These are phyloP conservation scores for Saturnia japonica DNA, from an alignment of 2,888 invertebrate species.

Conservation along the genomic window DNA sequence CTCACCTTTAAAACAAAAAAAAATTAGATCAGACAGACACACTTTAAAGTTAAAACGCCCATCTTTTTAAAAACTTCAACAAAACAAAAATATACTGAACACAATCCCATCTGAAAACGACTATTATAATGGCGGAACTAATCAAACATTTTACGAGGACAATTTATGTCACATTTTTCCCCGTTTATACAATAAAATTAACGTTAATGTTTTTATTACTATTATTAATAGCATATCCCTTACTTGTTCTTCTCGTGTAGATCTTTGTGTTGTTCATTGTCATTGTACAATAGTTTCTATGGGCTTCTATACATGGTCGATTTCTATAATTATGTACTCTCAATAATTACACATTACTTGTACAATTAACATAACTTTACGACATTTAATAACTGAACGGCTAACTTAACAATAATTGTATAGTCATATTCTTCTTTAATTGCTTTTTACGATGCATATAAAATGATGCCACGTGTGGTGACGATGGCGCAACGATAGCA, in stretches of 20 bases:
- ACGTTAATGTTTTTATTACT: not conserved
- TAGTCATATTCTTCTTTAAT: not conserved
- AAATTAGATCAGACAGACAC: too few relatives aligned
- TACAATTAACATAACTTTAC: not conserved
- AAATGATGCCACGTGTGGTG: not conserved
- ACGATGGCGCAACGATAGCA: too few relatives aligned
- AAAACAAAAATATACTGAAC: not conserved
- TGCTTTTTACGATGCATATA: not conserved
- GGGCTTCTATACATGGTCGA: not conserved
- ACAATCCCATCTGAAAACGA: not conserved
- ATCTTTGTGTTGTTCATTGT: not conserved
- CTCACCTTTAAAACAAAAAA: too few relatives aligned
- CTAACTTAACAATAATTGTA: not conserved
- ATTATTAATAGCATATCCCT: not conserved
- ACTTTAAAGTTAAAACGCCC: too few relatives aligned
- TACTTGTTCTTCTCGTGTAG: not conserved
- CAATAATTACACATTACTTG: not conserved
- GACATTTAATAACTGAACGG: not conserved
- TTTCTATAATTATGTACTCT: not conserved
- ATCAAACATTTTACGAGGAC: slow-evolving; percentile 1
- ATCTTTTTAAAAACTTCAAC: too few relatives aligned
- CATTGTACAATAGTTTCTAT: not conserved
- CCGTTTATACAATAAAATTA: not conserved
- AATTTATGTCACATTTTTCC: not conserved
- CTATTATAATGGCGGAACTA: not conserved